phyloP scores from a whole-genome alignment of 2,797 vertebrate species.

The Danionella dracula region DNA sequence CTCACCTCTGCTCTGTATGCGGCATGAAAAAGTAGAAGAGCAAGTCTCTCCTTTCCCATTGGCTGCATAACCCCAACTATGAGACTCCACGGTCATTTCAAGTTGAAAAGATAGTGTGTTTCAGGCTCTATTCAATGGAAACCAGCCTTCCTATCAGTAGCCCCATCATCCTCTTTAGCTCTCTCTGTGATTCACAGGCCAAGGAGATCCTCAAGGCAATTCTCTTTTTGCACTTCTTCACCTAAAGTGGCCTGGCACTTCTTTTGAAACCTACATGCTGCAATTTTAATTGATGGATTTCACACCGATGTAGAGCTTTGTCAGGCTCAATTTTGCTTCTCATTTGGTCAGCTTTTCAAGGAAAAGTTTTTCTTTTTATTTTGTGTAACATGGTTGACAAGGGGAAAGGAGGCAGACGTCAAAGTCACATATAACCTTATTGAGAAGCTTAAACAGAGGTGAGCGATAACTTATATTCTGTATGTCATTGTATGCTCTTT shows the following conservation, averaged over 20 bases:
- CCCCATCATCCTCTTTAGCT: neutral
- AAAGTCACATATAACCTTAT: too few species aligned
- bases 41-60: neutral
- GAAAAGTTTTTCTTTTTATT: slow-evolving; percentile 10
- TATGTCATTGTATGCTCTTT: too few species aligned
- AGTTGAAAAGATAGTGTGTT: neutral
- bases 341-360: neutral
- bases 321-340: slow-evolving; percentile 27
- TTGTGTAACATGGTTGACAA: slow-evolving; percentile 17
- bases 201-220: neutral
- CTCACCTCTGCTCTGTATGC: neutral
- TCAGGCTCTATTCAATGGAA: neutral
- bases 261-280: neutral
- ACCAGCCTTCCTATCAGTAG: neutral
- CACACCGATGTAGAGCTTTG: slow-evolving; percentile 44
- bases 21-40: too few species aligned
- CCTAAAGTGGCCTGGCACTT: neutral
- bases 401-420: neutral
- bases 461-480: too few species aligned
- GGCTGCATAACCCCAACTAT: neutral
- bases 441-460: too few species aligned
- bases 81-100: neutral
- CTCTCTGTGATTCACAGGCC: neutral
- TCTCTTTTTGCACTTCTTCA: neutral
- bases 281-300: slow-evolving; percentile 30